Base-by-base conservation (phyloP, 2,888 invertebrate species). In the Teleiodes luculella region DNA sequence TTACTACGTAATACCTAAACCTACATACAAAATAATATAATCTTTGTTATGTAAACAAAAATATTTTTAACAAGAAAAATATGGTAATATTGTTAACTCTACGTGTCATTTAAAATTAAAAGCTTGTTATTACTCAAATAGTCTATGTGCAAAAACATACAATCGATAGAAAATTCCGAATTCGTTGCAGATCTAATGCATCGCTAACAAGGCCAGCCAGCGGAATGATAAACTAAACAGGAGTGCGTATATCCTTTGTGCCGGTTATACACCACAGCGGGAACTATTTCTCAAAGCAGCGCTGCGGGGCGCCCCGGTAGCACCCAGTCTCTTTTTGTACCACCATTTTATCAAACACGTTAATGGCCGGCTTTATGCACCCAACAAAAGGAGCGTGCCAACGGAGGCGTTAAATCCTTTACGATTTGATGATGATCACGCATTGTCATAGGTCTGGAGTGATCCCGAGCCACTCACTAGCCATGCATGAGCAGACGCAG, bases 331-430 rank as follows among this genome's bases (percentile, higher is more conserved):
- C 84, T 88, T 88, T 86, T 88, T 89, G 81, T 88, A 65, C 78
- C 82, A 83, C 77, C 84, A 75, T 87, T 84, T 83, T 86, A 89
- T 86, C 87, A 88, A 89, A 88, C 87, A 88, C 83, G 82, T 83
- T 88, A 87, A 88, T 89, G 88, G 86, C 73, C 83, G 83, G 85
- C 86, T 83, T 88, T 88, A 86, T 87, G 77, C 72, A 73, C 66
- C 77, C 83, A 85, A 89, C 88, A 89, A 88, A 88, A 83, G 86
- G 80, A 89, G 86, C 81, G 86, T 86, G 90, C 85, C 80, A 89
- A 88, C 83, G 74, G 84, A 89, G 86, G 89, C 90, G 90, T 90
- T 88, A 90, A 90, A 90, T 90, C 90, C 90, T 86, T 88, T 83
- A 86, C 87, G 85, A 88, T 86, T 86, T 83, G 80, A 83, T 81